These are phyloP conservation scores for Argyrosomus regius DNA, from an alignment of 2,797 vertebrate genomes.

Conservation along the genomic window DNA sequence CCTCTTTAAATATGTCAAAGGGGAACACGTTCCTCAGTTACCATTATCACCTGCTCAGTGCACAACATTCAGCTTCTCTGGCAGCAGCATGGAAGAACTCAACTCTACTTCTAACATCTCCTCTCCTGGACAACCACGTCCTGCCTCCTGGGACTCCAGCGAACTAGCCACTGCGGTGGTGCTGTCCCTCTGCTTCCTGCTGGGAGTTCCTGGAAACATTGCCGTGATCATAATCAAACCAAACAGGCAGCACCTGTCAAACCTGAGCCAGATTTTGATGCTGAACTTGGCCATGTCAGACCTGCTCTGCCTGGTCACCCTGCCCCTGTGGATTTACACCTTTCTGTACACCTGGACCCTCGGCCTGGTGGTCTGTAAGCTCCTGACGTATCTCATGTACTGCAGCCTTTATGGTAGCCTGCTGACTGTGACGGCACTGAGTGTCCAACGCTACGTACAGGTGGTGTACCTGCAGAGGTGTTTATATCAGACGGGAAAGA, in stretches of 20 bases:
- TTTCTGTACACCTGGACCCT: conserved; percentile 57
- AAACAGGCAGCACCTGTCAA: conserved; percentile 54
- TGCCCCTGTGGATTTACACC: conserved; percentile 69
- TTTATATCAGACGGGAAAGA: background rate
- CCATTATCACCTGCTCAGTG: background rate
- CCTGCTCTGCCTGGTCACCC: conserved; percentile 62
- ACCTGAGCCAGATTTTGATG: conserved; percentile 69
- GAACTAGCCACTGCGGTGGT: background rate
- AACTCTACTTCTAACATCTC: conserved; percentile 23
- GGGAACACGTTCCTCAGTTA: background rate
- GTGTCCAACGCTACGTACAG: conserved; percentile 72
- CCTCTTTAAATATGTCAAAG: background rate
- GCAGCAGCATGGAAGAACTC: conserved; percentile 29
- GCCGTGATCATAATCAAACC: conserved; percentile 53
- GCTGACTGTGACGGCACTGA: conserved; percentile 58
- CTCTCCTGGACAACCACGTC: background rate
- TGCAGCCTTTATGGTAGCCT: conserved; percentile 45
- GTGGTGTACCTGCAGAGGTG: conserved; percentile 51
- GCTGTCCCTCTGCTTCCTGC: conserved; percentile 52
- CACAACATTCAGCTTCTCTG: background rate
- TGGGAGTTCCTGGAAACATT: conserved; percentile 75
- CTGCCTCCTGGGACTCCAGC: background rate
- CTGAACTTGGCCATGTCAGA: conserved; percentile 73
- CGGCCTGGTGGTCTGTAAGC: conserved; percentile 59
- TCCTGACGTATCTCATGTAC: conserved; percentile 42